Conservation (phyloP, 2,888 invertebrate genomes). For the Aphrophora alni region DNA sequence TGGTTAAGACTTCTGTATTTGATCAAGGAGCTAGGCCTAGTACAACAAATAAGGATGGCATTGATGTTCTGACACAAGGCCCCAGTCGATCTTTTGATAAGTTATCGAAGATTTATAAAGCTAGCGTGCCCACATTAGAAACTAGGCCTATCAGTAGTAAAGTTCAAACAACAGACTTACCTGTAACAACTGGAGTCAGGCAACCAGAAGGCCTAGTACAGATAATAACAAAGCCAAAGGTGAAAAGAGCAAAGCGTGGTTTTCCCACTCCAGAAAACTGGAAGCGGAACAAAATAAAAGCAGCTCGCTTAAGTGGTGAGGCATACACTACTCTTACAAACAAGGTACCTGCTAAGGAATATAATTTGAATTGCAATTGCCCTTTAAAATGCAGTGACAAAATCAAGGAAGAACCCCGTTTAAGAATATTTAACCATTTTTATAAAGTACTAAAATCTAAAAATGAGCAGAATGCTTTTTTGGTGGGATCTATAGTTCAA, state of each 20-base stretch:
- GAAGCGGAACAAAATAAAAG: slow-evolving; percentile 26
- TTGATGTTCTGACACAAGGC: too few relatives aligned
- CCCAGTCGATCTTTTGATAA: too few relatives aligned
- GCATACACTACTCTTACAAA: background rate
- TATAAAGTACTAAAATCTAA: slow-evolving; percentile 17
- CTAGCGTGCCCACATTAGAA: too few relatives aligned
- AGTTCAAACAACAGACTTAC: slow-evolving; percentile 24
- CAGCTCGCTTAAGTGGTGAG: slow-evolving; percentile 28
- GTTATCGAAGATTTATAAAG: too few relatives aligned
- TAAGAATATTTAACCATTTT: slow-evolving; percentile 6
- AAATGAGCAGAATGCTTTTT: slow-evolving; percentile 23
- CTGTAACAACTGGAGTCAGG: slow-evolving; percentile 10
- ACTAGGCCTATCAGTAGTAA: slow-evolving; percentile 26
- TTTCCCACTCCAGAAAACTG: slow-evolving; percentile 26
- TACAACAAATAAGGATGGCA: too few relatives aligned
- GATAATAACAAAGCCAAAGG: slow-evolving; percentile 12
- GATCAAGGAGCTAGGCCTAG: too few relatives aligned
- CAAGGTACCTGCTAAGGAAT: slow-evolving; percentile 25
- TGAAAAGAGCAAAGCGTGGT: slow-evolving; percentile 16
- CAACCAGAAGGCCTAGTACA: slow-evolving; percentile 20
- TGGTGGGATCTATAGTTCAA: slow-evolving; percentile 8
- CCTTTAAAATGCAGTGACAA: slow-evolving; percentile 23
- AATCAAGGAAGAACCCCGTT: slow-evolving; percentile 19
- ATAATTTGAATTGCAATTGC: slow-evolving; percentile 20
- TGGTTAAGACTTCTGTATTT: too few relatives aligned